Evolutionary conservation across 2,888 invertebrate genomes (phyloP), one percentile per base, ranked within the genome.

Genomic region (Acronicta leporina): DNA sequence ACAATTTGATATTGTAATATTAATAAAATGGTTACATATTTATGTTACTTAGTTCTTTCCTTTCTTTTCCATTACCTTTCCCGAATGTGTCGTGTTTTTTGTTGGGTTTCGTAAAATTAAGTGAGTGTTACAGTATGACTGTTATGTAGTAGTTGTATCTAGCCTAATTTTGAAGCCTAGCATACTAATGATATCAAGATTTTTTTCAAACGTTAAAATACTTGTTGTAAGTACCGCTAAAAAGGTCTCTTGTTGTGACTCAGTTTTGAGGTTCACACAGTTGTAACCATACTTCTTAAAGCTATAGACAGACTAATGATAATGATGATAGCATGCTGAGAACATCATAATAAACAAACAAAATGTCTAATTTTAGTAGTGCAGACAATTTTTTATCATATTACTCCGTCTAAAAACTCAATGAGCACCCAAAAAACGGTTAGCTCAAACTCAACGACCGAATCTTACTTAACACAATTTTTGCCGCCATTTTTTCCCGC

Each of bases 401-500:
- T 62, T 50, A 64, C 51, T 62, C 44, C 46, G 50, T 65, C 70
- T 70, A 69, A 73, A 73, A 79, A 73, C 78, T 81, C 82, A 80
- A 81, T 81, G 82, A 77, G 81, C 73, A 68, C 61, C 68, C 64
- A 79, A 84, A 85, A 84, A 85, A 83, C 75, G 68, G 80, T 77
- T 78, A 77, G 70, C 63, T 63, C 68, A 75, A 79, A 82, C 78
- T 74, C 81, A 79, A 79, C 83, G 80, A 85, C 83, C 81, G 79
- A 79, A 81, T 77, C 84, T 81, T 75, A 79, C 73, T 79, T 76
- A 77, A 75, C 73, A 76, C 73, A 75, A 81, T 83, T 83, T 79
- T 84, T 82, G 75, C 80, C 79, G 80, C 63, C 78, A 78, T 87
- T 90, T 90, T 91, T 89, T 86, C 81, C 81, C 81, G 83, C 81